Conservation (phyloP, 37 sponge, comb jelly and placozoan genomes). For the Halichondria panicea region DNA sequence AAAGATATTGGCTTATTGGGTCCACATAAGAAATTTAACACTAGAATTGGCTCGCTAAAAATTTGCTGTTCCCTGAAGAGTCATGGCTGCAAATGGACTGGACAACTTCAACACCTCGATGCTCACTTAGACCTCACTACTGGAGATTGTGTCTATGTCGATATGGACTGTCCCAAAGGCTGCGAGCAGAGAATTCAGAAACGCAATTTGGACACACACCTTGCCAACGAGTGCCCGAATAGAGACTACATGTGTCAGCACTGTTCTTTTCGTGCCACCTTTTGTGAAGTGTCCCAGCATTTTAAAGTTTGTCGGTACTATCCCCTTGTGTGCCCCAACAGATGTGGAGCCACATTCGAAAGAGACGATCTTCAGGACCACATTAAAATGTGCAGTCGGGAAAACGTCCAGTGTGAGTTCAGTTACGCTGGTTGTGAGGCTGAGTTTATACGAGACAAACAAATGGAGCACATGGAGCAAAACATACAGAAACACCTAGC, state of each 20-base stretch:
- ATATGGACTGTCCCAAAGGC: slow-evolving; percentile 13
- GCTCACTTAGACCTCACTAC: slow-evolving; percentile 11
- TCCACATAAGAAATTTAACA: neutral
- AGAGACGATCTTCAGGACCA: slow-evolving; percentile 9
- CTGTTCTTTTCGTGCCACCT: slow-evolving; percentile 25
- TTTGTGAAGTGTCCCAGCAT: slow-evolving; percentile 10
- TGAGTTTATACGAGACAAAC: slow-evolving; percentile 14
- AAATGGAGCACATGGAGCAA: slow-evolving; percentile 14
- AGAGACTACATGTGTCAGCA: slow-evolving; percentile 14
- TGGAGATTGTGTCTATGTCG: slow-evolving; percentile 27
- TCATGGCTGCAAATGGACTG: slow-evolving; percentile 42
- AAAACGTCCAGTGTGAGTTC: slow-evolving; percentile 32
- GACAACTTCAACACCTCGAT: neutral
- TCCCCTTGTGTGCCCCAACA: slow-evolving; percentile 34
- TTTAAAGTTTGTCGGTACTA: slow-evolving; percentile 11
- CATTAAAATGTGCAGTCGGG: slow-evolving; percentile 17
- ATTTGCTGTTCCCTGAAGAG: slow-evolving; percentile 21
- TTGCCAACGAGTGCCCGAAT: slow-evolving; percentile 14
- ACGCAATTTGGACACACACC: slow-evolving; percentile 7
- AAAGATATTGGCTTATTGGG: neutral
- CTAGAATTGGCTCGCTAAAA: neutral
- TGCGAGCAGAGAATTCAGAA: slow-evolving; percentile 11
- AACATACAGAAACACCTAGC: slow-evolving; percentile 6
- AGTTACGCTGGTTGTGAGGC: neutral
- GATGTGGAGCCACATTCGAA: slow-evolving; percentile 12